Percentiles rank a stretch among this genome's conserved stretches.
Conservation (phyloP, 2,888 invertebrate species). For the Atrina japonica region DNA sequence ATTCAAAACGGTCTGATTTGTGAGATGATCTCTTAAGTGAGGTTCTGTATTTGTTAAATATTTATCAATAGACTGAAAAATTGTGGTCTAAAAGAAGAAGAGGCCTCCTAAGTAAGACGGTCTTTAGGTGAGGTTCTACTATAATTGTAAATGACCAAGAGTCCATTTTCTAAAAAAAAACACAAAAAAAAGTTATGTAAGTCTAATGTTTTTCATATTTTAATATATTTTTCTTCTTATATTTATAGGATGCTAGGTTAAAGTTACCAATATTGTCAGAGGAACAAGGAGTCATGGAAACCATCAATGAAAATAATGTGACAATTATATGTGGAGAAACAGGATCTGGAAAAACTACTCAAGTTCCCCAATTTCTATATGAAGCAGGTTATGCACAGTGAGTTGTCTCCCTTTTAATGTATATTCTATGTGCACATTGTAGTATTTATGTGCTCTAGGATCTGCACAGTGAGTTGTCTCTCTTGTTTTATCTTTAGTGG, state of each 20-base stretch:
- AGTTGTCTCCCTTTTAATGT: conserved; percentile 39
- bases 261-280: conserved; percentile 87
- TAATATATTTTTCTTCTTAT: background rate
- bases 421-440: background rate
- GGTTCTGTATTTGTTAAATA: too few species aligned
- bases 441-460: too few species aligned
- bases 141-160: too few species aligned
- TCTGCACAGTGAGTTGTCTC: too few species aligned
- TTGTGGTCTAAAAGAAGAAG: too few species aligned
- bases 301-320: conserved; percentile 92
- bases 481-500: background rate
- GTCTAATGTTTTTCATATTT: background rate
- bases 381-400: conserved; percentile 94
- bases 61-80: too few species aligned
- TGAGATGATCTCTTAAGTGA: too few species aligned
- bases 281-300: conserved; percentile 96
- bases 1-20: too few species aligned
- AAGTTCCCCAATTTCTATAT: conserved; percentile 98
- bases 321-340: conserved; percentile 92
- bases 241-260: conserved; percentile 85
- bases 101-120: too few species aligned
- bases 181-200: too few species aligned
- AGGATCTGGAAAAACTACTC: conserved; percentile 98
- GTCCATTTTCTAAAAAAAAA: too few species aligned
- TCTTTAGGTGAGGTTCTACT: too few species aligned